phyloP scores from a whole-genome alignment of 2,888 invertebrate species.

The Uropetala carovei region DNA sequence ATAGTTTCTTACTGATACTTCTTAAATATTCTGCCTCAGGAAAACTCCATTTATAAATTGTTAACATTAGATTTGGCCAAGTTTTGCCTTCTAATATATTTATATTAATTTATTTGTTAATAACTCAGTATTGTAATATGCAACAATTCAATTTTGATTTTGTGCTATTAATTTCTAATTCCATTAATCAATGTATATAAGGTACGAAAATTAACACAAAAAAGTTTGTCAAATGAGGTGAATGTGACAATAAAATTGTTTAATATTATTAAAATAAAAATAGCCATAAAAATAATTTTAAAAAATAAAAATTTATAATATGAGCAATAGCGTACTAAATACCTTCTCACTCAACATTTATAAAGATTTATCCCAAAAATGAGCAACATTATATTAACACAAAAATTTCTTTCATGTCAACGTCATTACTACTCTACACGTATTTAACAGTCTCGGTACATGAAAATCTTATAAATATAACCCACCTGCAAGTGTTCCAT shows the following conservation, averaged over 20 bases:
- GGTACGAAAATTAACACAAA: too few relatives aligned
- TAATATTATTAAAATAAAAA: too few relatives aligned
- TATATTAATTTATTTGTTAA: too few relatives aligned
- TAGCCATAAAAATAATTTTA: background rate
- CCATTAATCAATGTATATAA: too few relatives aligned
- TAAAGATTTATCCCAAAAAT: background rate
- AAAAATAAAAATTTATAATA: background rate
- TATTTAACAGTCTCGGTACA: background rate
- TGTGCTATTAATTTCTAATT: too few relatives aligned
- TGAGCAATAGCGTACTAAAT: background rate
- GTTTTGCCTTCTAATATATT: too few relatives aligned
- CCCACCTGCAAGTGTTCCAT: slow-evolving; percentile 91
- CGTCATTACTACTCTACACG: background rate
- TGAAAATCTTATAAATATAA: slow-evolving; percentile 35
- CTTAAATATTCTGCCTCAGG: too few relatives aligned
- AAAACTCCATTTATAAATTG: too few relatives aligned
- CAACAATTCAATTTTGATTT: too few relatives aligned
- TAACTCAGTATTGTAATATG: too few relatives aligned
- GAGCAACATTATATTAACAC: background rate
- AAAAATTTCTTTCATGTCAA: background rate
- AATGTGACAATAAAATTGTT: background rate
- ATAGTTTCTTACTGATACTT: too few relatives aligned
- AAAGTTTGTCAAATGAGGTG: background rate
- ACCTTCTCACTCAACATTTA: background rate
- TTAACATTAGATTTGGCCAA: too few relatives aligned